Evolutionary conservation across 2,888 invertebrate species (phyloP).

Genomic region (Galerucella nymphaeae): DNA sequence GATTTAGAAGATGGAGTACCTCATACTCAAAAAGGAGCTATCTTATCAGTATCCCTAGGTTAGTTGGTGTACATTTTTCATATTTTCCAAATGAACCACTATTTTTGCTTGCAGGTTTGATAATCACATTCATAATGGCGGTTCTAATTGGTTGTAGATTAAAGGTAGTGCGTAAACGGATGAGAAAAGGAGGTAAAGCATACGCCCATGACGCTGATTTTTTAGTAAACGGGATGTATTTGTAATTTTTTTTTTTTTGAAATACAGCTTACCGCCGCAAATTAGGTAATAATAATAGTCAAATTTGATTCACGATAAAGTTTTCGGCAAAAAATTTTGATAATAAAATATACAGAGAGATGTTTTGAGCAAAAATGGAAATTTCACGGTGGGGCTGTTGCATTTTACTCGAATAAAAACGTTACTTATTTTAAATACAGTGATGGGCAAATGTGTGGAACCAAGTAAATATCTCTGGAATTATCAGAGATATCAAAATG

Average conservation of each 20-base stretch:
- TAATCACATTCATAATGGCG: constrained; percentile 83
- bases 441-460: no score
- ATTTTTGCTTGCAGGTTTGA: constrained; percentile 71
- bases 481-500: no score
- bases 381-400: background rate
- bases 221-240: constrained; percentile 97
- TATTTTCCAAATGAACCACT: background rate
- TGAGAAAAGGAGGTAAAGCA: constrained; percentile 81
- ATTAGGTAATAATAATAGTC: background rate
- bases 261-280: background rate
- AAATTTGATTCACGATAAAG: background rate
- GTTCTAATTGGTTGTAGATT: constrained; percentile 86
- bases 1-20: constrained; percentile 71
- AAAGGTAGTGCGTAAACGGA: constrained; percentile 78
- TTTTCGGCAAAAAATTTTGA: background rate
- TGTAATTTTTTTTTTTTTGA: constrained; percentile 67
- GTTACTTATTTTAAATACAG: constrained; percentile 1
- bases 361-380: background rate
- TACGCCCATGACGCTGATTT: constrained; percentile 96
- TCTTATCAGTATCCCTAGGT: constrained; percentile 83
- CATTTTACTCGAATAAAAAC: background rate
- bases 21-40: constrained; percentile 81
- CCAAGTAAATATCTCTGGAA: no score
- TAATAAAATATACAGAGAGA: no score
- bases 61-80: no score